These are phyloP conservation scores for Neodontobutis hainanensis DNA, from an alignment of 2,113 vertebrate genomes.

Conservation along the genomic window DNA sequence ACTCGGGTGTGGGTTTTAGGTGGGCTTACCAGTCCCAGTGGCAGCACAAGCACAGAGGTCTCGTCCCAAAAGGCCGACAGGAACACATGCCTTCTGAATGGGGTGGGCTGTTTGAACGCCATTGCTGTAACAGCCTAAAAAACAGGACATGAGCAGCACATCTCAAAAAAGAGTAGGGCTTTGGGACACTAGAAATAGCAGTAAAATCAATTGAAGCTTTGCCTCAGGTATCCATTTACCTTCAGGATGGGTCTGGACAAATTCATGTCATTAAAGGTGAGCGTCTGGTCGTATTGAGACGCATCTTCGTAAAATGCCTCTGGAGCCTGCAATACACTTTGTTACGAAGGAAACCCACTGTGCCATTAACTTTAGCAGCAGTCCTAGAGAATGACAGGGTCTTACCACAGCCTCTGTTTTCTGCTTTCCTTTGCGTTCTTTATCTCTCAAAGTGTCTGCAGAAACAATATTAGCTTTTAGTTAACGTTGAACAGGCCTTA, in stretches of 20 bases:
- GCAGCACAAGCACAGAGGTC: conserved; percentile 97
- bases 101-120: conserved; percentile 93
- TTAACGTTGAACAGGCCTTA: not conserved
- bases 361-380: not conserved
- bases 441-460: conserved; percentile 88
- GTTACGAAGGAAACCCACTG: conserved; percentile 18
- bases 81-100: conserved; percentile 96
- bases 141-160: not conserved
- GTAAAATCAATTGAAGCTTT: too few relatives aligned
- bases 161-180: too few relatives aligned
- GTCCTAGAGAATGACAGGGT: conserved; percentile 1
- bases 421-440: conserved; percentile 79
- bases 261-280: conserved; percentile 96
- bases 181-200: too few relatives aligned
- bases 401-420: conserved; percentile 70
- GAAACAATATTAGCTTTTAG: not conserved
- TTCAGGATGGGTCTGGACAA: conserved; percentile 95
- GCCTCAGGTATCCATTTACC: conserved; percentile 70
- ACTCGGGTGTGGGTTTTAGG: too few relatives aligned
- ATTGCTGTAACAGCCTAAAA: conserved; percentile 88
- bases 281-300: conserved; percentile 86
- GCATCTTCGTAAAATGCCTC: conserved; percentile 90
- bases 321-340: conserved; percentile 66
- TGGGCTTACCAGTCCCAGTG: conserved; percentile 89
- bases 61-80: conserved; percentile 90